Evolutionary conservation across 2,113 vertebrate species (phyloP).

Genomic region (Entosphenus tridentatus): DNA sequence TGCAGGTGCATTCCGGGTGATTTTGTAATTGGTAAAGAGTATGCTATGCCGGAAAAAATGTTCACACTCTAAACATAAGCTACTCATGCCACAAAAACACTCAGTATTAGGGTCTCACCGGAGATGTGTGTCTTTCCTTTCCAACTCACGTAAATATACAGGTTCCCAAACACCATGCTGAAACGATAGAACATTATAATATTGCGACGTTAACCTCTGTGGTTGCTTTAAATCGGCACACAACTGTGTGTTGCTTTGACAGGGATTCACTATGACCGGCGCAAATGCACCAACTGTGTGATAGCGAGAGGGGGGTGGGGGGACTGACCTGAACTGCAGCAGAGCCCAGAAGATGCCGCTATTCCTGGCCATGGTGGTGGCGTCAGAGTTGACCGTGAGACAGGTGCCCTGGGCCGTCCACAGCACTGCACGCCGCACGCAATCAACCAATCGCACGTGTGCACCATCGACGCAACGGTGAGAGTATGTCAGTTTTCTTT

Average conservation of each 20-base stretch:
- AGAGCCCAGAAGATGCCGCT: slow-evolving; percentile 93
- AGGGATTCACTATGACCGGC: too few relatives aligned
- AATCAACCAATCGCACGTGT: too few relatives aligned
- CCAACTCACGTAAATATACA: slow-evolving; percentile 84
- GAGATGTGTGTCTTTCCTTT: slow-evolving; percentile 63
- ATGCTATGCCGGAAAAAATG: too few relatives aligned
- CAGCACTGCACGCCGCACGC: slow-evolving; percentile 29
- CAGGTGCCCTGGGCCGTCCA: slow-evolving; percentile 93
- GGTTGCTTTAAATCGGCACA: too few relatives aligned
- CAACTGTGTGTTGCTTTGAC: too few relatives aligned
- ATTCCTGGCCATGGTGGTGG: slow-evolving; percentile 68
- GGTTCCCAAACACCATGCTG: slow-evolving; percentile 88
- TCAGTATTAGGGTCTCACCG: slow-evolving; percentile 22
- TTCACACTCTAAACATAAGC: too few relatives aligned
- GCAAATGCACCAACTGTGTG: too few relatives aligned
- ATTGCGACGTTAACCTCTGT: not conserved
- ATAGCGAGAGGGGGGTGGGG: not conserved
- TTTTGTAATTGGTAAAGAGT: too few relatives aligned
- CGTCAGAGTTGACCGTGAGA: slow-evolving; percentile 64
- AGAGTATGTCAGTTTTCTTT: too few relatives aligned
- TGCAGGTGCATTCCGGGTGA: too few relatives aligned
- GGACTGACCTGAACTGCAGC: slow-evolving; percentile 55
- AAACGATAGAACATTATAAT: slow-evolving; percentile 11
- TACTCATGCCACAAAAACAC: too few relatives aligned
- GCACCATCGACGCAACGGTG: too few relatives aligned